Conservation (phyloP, 2,797 vertebrate genomes). For the Neosilurus hyrtlii region DNA sequence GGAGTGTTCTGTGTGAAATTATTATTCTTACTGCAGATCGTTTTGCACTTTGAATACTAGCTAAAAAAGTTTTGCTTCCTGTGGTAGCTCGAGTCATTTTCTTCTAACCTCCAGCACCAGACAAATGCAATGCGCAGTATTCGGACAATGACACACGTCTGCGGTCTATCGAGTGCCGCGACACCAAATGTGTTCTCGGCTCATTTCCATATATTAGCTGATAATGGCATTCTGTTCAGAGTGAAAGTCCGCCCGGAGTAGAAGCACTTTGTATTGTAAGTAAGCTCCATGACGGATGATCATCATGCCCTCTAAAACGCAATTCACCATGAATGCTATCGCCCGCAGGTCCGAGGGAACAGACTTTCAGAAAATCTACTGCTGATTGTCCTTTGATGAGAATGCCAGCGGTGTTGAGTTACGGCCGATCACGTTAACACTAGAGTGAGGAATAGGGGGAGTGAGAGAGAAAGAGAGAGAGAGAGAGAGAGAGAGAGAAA, state of each 20-base stretch:
- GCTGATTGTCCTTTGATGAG: constrained; percentile 55
- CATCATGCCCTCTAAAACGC: constrained; percentile 42
- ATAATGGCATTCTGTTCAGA: constrained; percentile 40
- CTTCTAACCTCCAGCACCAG: not conserved
- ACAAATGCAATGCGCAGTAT: not conserved
- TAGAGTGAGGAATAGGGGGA: constrained; percentile 37
- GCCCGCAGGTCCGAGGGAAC: constrained; percentile 43
- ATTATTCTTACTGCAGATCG: not conserved
- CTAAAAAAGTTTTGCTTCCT: not conserved
- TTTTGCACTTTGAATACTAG: not conserved
- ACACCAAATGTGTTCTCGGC: constrained; percentile 29
- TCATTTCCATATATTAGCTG: constrained; percentile 41
- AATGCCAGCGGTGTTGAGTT: constrained; percentile 52
- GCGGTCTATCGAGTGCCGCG: not conserved
- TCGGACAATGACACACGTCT: not conserved
- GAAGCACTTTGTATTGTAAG: constrained; percentile 41
- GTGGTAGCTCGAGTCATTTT: not conserved
- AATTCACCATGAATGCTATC: constrained; percentile 43
- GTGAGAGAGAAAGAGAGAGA: constrained; percentile 32
- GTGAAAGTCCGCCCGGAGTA: constrained; percentile 20
- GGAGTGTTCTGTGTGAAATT: not conserved
- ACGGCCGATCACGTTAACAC: constrained; percentile 40
- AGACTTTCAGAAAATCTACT: constrained; percentile 54
- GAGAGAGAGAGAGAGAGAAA: constrained; percentile 38
- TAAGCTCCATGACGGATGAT: constrained; percentile 52